Base-by-base conservation (phyloP, 2,888 invertebrate genomes). In the Phengaris alcon region DNA sequence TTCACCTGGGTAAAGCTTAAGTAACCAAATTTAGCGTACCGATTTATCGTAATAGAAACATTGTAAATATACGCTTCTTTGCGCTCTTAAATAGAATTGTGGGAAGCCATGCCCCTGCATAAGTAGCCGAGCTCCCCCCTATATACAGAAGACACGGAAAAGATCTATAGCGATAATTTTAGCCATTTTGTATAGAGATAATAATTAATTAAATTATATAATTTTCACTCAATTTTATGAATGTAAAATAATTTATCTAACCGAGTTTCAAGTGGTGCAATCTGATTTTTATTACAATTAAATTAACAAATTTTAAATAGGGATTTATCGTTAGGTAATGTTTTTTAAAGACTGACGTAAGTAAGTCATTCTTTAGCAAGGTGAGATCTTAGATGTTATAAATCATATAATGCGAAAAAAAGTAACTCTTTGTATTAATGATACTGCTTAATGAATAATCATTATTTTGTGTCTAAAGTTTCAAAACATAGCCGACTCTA, bases 41-140 rank as follows among this genome's bases (percentile, higher is more conserved):
- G 90, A 93, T 93, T 92, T 93, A 93, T 93, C 88, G 87, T 88
- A 90, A 90, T 90, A 91, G 88, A 90, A 90, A 89, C 90, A 90
- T 88, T 90, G 90, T 92, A 91, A 91, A 91, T 90, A 91, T 86
- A 84, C 86, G 87, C 85, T 84, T 87, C 86, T 87, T 84, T 80
- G 78, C 80, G 86, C 85, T 86, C 86, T 88, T 88, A 86, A 90
- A 88, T 90, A 88, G 89, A 90, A 89, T 90, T 89, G 87, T 86
- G 86, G 83, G 80, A 82, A 84, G 82, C 86, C 92, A 91, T 92
- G 91, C 88, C 86, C 87, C 83, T 81, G 92, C 91, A 92, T 93
- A 92, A 91, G 86, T 84, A 72, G 72, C 44, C 52, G 3, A 10
- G 68, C 9, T 68, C 12, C 35, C 35, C 35, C 22, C 9, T 54